phyloP scores from a whole-genome alignment of 2,113 vertebrate species.

The Sinocyclocheilus anshuiensis region DNA sequence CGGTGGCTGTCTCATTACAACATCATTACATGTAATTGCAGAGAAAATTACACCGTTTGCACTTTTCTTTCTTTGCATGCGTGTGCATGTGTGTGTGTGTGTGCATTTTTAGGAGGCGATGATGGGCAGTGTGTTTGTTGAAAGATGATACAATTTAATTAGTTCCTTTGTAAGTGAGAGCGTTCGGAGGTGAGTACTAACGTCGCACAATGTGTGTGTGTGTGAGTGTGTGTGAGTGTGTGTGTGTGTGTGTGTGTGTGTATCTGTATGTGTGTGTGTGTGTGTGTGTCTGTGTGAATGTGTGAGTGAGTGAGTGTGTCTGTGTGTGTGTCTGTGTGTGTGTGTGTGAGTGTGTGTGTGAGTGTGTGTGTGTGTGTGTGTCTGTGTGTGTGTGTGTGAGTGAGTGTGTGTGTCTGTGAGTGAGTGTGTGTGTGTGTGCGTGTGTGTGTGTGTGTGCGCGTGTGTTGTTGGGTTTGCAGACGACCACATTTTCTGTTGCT shows the following conservation, averaged over 20 bases:
- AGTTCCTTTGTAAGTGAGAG: slow-evolving; percentile 74
- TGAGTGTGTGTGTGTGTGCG: slow-evolving; percentile 14
- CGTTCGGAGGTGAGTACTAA: background rate
- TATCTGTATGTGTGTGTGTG: too few relatives aligned
- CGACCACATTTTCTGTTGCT: background rate
- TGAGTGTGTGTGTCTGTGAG: background rate
- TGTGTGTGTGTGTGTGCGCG: slow-evolving; percentile 15
- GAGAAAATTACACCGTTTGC: slow-evolving; percentile 86
- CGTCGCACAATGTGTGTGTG: background rate
- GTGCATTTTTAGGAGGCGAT: slow-evolving; percentile 72
- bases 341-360: background rate
- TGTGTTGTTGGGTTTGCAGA: background rate
- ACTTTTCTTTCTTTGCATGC: slow-evolving; percentile 69
- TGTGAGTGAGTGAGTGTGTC: background rate
- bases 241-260: background rate
- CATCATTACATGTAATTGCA: slow-evolving; percentile 98
- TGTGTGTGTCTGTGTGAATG: background rate
- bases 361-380: slow-evolving; percentile 21
- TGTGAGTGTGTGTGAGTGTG: background rate
- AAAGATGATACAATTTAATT: slow-evolving; percentile 89
- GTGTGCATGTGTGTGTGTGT: background rate
- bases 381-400: too few relatives aligned
- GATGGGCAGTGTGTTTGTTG: slow-evolving; percentile 91
- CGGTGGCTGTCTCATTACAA: slow-evolving; percentile 98
- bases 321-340: background rate